Evolutionary conservation across 2,888 invertebrate genomes (phyloP), one percentile per base, ranked within the genome.

Genomic region (Volucella inflata): DNA sequence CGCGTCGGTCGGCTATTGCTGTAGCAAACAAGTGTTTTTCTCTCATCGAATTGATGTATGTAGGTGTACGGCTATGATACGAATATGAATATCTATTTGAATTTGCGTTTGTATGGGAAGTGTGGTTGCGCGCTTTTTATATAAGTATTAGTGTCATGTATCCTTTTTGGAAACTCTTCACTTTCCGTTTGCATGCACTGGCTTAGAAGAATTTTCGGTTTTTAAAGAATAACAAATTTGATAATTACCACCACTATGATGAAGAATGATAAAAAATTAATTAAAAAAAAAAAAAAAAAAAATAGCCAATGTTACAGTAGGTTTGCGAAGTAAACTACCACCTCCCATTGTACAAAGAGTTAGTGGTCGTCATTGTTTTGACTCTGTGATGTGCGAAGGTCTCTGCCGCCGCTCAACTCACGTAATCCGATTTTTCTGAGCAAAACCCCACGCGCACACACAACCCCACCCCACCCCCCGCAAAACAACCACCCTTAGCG

Each of bases 21-120:
- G 77, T 85, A 87, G 85, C 87, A 87, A 87, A 87, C 87, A 87
- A 87, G 87, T 87, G 87, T 87, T 81, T n/a, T 87, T 87, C 76
- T 62, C 70, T 48, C 71, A 72, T 59, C 48, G 51, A 8, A 12
- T 44, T 14, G 36, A 14, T 53, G 57, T 55, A 21, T 53, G 51
- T 68, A 6, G 30, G 44, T 53, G 30, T 30, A 30, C 30, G 30
- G 6, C 21, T 21, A 21, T 21, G 21, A 30, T 30, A 21, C 2
- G 21, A 21, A 21, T 21, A 21, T 21, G 21, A 21, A 21, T 21
- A 30, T 6, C 30, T 40, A 11, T 9, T 3, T 46, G 48, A 30
- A 30, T 59, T 44, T 53, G 38, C 53, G 57, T 55, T 16, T 67
- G 53, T 59, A 12, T 11, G 48, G 10, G 51, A 12, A 36, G 64